phyloP scores from a whole-genome alignment of 1,140 invertebrate species.

The Ectropis grisescens region DNA sequence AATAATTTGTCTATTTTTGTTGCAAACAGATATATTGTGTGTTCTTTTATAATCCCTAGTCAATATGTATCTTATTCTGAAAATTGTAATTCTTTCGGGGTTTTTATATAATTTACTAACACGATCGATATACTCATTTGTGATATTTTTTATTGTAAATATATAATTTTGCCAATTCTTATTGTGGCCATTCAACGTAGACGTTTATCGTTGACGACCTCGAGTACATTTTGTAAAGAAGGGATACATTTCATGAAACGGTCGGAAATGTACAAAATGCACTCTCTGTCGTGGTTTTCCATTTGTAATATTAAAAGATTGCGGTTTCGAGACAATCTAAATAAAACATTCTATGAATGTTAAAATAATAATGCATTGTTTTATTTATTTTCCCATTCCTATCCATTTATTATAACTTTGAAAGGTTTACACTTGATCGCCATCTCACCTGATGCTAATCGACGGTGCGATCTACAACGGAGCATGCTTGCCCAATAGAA shows the following conservation, averaged over 20 bases:
- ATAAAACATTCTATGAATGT: slow-evolving; percentile 68
- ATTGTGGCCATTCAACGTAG: slow-evolving; percentile 46
- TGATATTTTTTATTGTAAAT: slow-evolving; percentile 56
- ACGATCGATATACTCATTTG: slow-evolving; percentile 36
- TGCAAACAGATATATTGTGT: slow-evolving; percentile 12
- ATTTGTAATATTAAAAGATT: slow-evolving; percentile 41
- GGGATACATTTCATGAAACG: slow-evolving; percentile 21
- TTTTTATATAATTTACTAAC: not conserved
- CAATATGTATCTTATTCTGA: slow-evolving; percentile 24
- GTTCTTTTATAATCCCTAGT: slow-evolving; percentile 29
- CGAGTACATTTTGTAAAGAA: slow-evolving; percentile 14
- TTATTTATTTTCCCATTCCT: slow-evolving; percentile 17
- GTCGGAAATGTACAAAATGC: slow-evolving; percentile 14
- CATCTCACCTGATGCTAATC: no score
- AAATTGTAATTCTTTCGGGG: not conserved
- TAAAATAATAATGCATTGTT: slow-evolving; percentile 18
- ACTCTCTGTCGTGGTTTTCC: slow-evolving; percentile 8
- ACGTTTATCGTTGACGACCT: slow-evolving; percentile 1
- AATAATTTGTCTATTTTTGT: slow-evolving; percentile 7
- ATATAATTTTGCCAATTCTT: slow-evolving; percentile 37
- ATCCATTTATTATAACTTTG: no score
- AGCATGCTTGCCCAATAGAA: no score
- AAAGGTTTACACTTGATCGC: no score
- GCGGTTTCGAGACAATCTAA: slow-evolving; percentile 48
- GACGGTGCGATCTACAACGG: no score